These are phyloP conservation scores for Stomorhina lunata DNA, from an alignment of 2,888 invertebrate genomes.

Conservation along the genomic window DNA sequence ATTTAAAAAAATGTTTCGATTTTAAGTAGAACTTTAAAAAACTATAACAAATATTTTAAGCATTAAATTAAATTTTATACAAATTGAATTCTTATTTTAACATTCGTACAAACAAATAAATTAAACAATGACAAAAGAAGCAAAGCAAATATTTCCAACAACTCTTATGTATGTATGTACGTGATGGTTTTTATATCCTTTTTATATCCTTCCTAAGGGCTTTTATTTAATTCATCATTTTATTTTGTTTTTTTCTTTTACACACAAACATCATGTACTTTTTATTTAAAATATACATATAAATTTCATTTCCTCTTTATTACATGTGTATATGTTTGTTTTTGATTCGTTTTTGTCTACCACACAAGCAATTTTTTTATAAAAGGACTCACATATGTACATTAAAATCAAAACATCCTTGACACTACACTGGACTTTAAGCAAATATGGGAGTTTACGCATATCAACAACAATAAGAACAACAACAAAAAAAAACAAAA, in stretches of 20 bases:
- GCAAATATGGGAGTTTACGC: background rate
- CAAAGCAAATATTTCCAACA: background rate
- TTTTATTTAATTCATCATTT: background rate
- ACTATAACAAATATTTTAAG: background rate
- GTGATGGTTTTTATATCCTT: background rate
- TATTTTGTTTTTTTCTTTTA: background rate
- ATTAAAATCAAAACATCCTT: background rate
- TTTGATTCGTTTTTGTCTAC: background rate
- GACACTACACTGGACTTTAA: background rate
- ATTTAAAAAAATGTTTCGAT: slow-evolving; percentile 72
- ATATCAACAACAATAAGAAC: background rate
- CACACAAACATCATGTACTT: too few relatives aligned
- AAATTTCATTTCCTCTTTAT: too few relatives aligned
- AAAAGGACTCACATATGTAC: background rate
- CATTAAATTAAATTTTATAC: background rate
- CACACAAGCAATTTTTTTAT: slow-evolving; percentile 2
- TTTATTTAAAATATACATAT: too few relatives aligned
- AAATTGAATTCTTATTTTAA: background rate
- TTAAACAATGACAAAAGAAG: background rate
- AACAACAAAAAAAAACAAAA: too few relatives aligned
- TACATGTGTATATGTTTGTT: too few relatives aligned
- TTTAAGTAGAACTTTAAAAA: slow-evolving; percentile 1
- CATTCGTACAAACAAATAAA: background rate
- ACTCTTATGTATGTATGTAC: slow-evolving; percentile 7
- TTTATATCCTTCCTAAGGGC: background rate